Percentiles rank a stretch among this genome's conserved stretches.
phyloP scores from a whole-genome alignment of 1,140 invertebrate genomes.

The Reticulitermes speratus region DNA sequence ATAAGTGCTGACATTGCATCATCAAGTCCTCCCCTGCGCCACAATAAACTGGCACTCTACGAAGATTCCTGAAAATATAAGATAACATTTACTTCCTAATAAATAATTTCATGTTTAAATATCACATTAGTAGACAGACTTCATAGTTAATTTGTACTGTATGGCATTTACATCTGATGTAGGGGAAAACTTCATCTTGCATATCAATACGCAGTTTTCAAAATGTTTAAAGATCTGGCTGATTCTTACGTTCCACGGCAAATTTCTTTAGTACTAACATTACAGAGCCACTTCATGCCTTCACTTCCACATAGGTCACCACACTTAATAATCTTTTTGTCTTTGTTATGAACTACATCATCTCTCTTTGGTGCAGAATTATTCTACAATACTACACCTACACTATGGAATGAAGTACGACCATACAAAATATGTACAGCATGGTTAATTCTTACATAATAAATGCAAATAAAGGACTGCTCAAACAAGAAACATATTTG shows the following conservation, averaged over 20 bases:
- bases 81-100: background rate
- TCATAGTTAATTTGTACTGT: too few species aligned
- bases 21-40: slow-evolving; percentile 9
- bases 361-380: background rate
- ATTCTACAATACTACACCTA: background rate
- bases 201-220: background rate
- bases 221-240: background rate
- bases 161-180: background rate
- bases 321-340: too few species aligned
- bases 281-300: background rate
- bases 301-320: background rate
- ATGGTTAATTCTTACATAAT: background rate
- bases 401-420: background rate
- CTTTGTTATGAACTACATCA: too few species aligned
- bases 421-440: background rate
- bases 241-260: background rate
- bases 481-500: background rate
- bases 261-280: background rate
- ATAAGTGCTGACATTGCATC: background rate
- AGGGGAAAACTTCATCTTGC: too few species aligned
- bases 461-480: background rate
- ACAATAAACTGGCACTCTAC: slow-evolving; percentile 11
- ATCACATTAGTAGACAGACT: too few species aligned
- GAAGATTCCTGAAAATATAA: slow-evolving; percentile 4
- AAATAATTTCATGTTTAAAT: background rate